Evolutionary conservation across 1,140 invertebrate species (phyloP).

Genomic region (Harlomillsia oculata): DNA sequence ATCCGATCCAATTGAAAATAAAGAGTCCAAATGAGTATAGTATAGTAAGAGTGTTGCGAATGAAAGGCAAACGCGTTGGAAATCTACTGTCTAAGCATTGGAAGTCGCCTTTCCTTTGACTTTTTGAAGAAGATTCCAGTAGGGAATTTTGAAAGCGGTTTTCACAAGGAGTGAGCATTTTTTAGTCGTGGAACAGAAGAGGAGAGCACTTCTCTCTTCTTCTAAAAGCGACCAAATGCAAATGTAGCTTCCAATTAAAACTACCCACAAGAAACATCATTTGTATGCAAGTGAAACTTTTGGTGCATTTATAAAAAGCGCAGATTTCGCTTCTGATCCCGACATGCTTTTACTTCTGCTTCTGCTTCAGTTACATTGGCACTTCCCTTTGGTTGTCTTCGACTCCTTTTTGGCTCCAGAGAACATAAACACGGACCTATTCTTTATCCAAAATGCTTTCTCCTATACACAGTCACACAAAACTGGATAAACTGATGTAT

Average conservation of each 20-base stretch:
- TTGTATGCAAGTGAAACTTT: slow-evolving; percentile 37
- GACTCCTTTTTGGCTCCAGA: not conserved
- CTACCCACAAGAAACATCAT: slow-evolving; percentile 34
- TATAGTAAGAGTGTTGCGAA: too few relatives aligned
- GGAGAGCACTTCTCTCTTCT: too few relatives aligned
- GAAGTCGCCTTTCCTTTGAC: too few relatives aligned
- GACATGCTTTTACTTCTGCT: slow-evolving; percentile 24
- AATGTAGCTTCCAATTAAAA: slow-evolving; percentile 36
- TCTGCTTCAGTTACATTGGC: slow-evolving; percentile 15
- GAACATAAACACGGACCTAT: not conserved
- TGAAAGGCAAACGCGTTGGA: too few relatives aligned
- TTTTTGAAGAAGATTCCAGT: too few relatives aligned
- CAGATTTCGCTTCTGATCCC: slow-evolving; percentile 30
- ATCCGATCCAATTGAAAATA: slow-evolving; percentile 20
- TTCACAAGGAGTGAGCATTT: too few relatives aligned
- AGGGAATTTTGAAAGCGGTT: too few relatives aligned
- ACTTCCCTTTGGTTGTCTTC: not conserved
- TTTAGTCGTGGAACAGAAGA: too few relatives aligned
- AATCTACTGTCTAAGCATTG: too few relatives aligned
- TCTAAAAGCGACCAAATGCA: slow-evolving; percentile 33
- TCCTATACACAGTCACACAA: too few relatives aligned
- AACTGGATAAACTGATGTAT: too few relatives aligned
- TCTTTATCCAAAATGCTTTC: too few relatives aligned
- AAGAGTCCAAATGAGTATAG: slow-evolving; percentile 2
- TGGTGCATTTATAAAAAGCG: slow-evolving; percentile 36